Conservation (phyloP, 2,888 invertebrate genomes). For the Platypus cylindrus region DNA sequence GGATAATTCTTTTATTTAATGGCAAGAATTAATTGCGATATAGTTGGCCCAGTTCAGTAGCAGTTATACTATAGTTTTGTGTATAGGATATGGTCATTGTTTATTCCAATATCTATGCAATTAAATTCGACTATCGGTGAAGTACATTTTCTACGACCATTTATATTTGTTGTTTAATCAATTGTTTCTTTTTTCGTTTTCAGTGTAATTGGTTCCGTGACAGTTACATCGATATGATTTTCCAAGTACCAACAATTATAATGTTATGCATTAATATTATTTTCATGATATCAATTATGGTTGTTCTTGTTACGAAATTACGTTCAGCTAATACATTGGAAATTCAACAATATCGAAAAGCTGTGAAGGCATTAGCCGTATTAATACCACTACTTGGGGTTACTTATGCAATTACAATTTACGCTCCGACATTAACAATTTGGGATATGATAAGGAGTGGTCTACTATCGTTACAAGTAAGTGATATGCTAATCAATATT, state of each 20-base stretch:
- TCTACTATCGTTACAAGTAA: slow-evolving; percentile 82
- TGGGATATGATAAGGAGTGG: slow-evolving; percentile 71
- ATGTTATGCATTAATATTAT: slow-evolving; percentile 73
- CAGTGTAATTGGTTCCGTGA: slow-evolving; percentile 66
- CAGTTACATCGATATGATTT: slow-evolving; percentile 76
- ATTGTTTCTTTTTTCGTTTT: too few species aligned
- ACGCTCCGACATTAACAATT: slow-evolving; percentile 64
- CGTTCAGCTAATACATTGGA: slow-evolving; percentile 82
- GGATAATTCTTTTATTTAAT: too few species aligned
- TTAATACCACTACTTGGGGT: slow-evolving; percentile 88
- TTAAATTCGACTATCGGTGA: too few species aligned
- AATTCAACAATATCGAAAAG: slow-evolving; percentile 82
- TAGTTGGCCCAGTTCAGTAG: too few species aligned
- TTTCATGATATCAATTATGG: slow-evolving; percentile 76
- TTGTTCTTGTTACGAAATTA: slow-evolving; percentile 87
- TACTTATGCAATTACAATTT: slow-evolving; percentile 76
- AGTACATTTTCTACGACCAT: too few species aligned
- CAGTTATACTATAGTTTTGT: too few species aligned
- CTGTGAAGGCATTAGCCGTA: slow-evolving; percentile 81
- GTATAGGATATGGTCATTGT: too few species aligned
- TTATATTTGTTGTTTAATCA: too few species aligned
- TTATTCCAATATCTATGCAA: too few species aligned
- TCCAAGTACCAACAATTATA: slow-evolving; percentile 68
- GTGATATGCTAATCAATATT: too few species aligned
- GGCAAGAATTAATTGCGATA: too few species aligned